Conservation (phyloP, 2,113 vertebrate genomes). For the Engystomops pustulosus region DNA sequence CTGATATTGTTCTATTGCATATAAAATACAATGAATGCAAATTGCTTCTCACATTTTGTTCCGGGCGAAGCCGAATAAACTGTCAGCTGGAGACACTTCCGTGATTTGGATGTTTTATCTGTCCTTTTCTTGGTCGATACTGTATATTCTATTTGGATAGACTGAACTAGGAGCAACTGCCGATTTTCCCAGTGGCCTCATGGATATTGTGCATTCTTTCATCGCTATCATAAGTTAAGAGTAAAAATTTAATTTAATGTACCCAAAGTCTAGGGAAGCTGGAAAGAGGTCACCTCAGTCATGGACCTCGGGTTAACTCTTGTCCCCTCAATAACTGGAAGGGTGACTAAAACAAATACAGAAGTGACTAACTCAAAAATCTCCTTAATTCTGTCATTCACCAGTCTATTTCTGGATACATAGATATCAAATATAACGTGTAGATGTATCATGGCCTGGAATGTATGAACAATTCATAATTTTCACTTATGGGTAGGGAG, state of each 20-base stretch:
- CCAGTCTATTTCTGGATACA: too few relatives aligned
- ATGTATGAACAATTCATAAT: too few relatives aligned
- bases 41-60: conserved; percentile 58
- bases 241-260: neutral
- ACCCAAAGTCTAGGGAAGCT: neutral
- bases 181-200: neutral
- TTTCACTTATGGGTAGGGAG: too few relatives aligned
- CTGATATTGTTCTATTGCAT: conserved; percentile 66
- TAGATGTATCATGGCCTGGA: too few relatives aligned
- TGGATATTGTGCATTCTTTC: neutral
- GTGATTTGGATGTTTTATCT: conserved; percentile 34
- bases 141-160: neutral
- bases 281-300: neutral
- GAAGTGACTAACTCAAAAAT: neutral
- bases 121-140: neutral
- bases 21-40: conserved; percentile 64
- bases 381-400: too few relatives aligned
- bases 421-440: too few relatives aligned
- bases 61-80: conserved; percentile 64
- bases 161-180: neutral
- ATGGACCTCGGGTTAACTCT: neutral
- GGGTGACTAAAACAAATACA: neutral
- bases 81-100: conserved; percentile 58
- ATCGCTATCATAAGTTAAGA: neutral
- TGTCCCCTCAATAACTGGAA: neutral